These are phyloP conservation scores for Orchestes rusci DNA, from an alignment of 2,888 invertebrate species.

Conservation along the genomic window DNA sequence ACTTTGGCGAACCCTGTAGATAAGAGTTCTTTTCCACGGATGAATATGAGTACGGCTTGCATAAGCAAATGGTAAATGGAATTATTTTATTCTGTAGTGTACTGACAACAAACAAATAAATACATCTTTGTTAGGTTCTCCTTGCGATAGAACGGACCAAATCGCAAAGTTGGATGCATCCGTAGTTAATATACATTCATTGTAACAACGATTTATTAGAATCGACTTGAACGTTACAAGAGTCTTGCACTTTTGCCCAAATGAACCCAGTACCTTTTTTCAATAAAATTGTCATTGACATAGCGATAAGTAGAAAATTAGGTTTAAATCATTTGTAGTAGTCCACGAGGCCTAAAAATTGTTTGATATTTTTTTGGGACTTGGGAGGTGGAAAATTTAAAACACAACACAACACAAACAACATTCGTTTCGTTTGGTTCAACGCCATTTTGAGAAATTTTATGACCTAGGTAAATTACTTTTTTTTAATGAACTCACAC, in stretches of 20 bases:
- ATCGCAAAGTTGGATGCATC: constrained; percentile 36
- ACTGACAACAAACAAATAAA: too few relatives aligned
- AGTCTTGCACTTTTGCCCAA: too few relatives aligned
- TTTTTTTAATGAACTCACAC: constrained; percentile 23
- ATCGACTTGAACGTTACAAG: too few relatives aligned
- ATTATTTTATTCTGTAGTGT: too few relatives aligned
- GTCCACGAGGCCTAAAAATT: too few relatives aligned
- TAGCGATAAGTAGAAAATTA: constrained; percentile 22
- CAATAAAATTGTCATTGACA: constrained; percentile 23
- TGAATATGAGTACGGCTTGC: constrained; percentile 34
- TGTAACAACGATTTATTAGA: too few relatives aligned
- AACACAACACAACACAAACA: too few relatives aligned
- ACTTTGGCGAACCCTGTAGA: too few relatives aligned
- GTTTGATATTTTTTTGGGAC: constrained; percentile 25
- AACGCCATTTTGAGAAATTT: too few relatives aligned
- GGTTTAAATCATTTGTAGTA: constrained; percentile 17
- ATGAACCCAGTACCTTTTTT: constrained; percentile 17
- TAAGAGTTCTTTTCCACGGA: constrained; percentile 38
- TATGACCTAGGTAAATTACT: constrained; percentile 24
- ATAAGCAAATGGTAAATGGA: constrained; percentile 37
- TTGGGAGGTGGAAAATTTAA: constrained; percentile 22
- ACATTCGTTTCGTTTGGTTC: constrained; percentile 19
- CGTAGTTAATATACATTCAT: constrained; percentile 28
- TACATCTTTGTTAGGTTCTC: constrained; percentile 30
- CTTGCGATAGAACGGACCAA: too few relatives aligned